Evolutionary conservation across 2,797 vertebrate species (phyloP), one percentile per base, ranked within the genome.

Genomic region (Australoheros facetus): DNA sequence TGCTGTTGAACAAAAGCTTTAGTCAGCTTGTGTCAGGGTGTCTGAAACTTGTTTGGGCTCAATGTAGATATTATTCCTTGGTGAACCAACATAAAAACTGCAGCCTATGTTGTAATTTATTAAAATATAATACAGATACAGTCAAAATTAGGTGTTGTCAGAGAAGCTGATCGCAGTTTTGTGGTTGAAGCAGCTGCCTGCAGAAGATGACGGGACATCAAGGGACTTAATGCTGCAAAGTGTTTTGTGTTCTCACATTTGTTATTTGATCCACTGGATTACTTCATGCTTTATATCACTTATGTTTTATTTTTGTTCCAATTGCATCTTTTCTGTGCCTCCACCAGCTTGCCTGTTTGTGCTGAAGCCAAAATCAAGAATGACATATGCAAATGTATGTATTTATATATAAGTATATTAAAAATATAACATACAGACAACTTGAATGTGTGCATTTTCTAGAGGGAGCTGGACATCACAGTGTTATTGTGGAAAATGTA

Each of bases 381-480:
- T 90, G 90, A 93, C 88, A 87, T 92, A 89, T 90, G 89, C 87
- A 94, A 91, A 94, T 93, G 89, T 94, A 93, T 93, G 86, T 94
- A 94, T 95, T 94, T 95, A 95, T 95, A 94, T 94, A 93, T 89
- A 87, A 92, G 79, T 92, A 94, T 94, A 95, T 95, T 94, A 94
- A 95, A 95, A 90, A 85, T 78, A 59, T 82, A 83, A 84, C 77
- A 53, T 80, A 87, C 86, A 66, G 53, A 28, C 56, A 79, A 64
- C 14, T 70, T 72, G 9, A 53, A 53, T 71, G 51, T 42, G 56
- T 58, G 6, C 3, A 3, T 48, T 26, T 69, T 83, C 37, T 78
- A 2, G 39, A 57, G 16, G 57, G 42, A 72, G 11, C 19, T 71
- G 4, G 14, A 59, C 7, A 8, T 32, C 8, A 56, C 9, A 9